phyloP scores from a whole-genome alignment of 2,113 vertebrate species.

The Rhombomys opimus region DNA sequence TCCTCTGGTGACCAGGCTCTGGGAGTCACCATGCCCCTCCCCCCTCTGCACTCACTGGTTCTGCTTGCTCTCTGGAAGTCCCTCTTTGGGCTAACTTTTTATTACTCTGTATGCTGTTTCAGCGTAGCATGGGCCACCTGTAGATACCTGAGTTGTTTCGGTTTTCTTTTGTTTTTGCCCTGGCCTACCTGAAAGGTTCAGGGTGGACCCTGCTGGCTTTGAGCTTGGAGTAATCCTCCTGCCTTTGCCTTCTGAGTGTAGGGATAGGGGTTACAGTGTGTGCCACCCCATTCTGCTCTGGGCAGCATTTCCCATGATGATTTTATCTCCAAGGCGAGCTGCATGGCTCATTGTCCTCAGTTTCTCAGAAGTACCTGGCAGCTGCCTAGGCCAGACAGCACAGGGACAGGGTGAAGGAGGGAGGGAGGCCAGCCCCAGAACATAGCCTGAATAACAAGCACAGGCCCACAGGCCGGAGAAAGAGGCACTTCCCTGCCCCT shows the following conservation, averaged over 20 bases:
- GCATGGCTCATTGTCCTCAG: not conserved
- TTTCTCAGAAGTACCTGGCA: slow-evolving; percentile 47
- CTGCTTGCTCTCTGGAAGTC: not conserved
- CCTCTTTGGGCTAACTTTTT: not conserved
- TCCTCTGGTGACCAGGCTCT: not conserved
- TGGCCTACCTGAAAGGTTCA: not conserved
- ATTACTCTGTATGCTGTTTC: not conserved
- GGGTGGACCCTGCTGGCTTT: not conserved
- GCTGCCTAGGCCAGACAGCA: not conserved
- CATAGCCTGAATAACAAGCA: slow-evolving; percentile 55
- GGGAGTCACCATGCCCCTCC: rapidly evolving
- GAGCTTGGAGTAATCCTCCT: not conserved
- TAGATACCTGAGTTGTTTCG: not conserved
- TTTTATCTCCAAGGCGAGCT: not conserved
- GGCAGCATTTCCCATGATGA: not conserved
- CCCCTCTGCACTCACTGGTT: not conserved
- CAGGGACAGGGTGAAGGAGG: not conserved
- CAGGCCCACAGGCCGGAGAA: slow-evolving; percentile 12
- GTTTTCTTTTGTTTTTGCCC: not conserved
- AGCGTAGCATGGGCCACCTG: not conserved
- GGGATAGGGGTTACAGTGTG: not conserved
- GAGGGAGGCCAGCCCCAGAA: not conserved
- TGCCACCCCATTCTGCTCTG: not conserved
- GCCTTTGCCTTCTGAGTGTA: not conserved
- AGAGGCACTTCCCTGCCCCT: not conserved